These are phyloP conservation scores for Helleia helle DNA, from an alignment of 2,888 invertebrate species.

Conservation along the genomic window DNA sequence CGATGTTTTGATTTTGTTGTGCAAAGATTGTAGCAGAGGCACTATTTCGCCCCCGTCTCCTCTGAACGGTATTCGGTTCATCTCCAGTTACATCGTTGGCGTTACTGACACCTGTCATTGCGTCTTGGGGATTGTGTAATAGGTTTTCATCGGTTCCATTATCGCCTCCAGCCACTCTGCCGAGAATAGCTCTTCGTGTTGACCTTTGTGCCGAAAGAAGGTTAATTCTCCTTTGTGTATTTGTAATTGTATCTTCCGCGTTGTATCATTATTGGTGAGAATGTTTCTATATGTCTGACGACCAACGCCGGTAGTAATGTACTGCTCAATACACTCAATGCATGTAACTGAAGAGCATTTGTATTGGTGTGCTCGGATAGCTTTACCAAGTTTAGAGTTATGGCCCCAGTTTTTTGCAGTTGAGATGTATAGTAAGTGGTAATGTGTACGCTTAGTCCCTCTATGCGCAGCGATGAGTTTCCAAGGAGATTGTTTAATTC, in stretches of 20 bases:
- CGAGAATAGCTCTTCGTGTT: slow-evolving; percentile 2
- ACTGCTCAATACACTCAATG: slow-evolving; percentile 12
- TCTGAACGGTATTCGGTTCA: slow-evolving; percentile 2
- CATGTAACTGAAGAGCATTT: slow-evolving; percentile 16
- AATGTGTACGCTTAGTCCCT: slow-evolving; percentile 5
- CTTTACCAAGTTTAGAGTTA: slow-evolving; percentile 15
- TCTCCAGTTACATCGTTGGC: background rate
- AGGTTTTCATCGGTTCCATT: slow-evolving; percentile 2
- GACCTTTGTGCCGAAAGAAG: slow-evolving; percentile 9
- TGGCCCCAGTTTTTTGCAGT: slow-evolving; percentile 16
- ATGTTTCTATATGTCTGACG: slow-evolving; percentile 14
- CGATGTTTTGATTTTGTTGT: background rate
- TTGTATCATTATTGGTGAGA: slow-evolving; percentile 14
- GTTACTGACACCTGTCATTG: background rate
- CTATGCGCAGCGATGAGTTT: slow-evolving; percentile 13
- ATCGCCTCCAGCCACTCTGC: slow-evolving; percentile 4
- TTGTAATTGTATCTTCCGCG: background rate
- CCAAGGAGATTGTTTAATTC: slow-evolving; percentile 13
- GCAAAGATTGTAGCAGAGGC: background rate
- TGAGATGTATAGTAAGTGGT: slow-evolving; percentile 13
- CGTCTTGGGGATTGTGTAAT: background rate
- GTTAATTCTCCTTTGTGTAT: slow-evolving; percentile 11
- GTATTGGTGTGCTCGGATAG: slow-evolving; percentile 14
- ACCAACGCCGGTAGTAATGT: slow-evolving; percentile 15
- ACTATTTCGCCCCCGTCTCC: background rate